These are phyloP conservation scores for Liasis olivaceus DNA, from an alignment of 2,797 vertebrate species.

Conservation along the genomic window DNA sequence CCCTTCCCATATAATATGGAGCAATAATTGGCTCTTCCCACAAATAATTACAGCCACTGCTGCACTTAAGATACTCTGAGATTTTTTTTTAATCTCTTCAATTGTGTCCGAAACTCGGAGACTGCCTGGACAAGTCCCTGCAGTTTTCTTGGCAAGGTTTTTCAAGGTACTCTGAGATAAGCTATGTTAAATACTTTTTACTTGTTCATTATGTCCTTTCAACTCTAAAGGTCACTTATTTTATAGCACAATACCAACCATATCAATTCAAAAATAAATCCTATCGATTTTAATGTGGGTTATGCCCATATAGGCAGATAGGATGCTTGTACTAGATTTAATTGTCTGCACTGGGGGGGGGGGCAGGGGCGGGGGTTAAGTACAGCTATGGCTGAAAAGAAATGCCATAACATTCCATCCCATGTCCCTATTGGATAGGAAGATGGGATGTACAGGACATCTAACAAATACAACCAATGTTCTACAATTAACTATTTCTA, in stretches of 20 bases:
- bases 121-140: too few species aligned
- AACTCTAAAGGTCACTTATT: not conserved
- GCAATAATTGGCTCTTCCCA: not conserved
- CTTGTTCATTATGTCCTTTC: not conserved
- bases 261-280: not conserved
- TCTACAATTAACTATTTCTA: not conserved
- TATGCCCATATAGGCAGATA: not conserved
- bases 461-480: not conserved
- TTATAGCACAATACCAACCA: not conserved
- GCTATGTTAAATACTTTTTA: not conserved
- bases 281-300: not conserved
- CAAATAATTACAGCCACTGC: not conserved
- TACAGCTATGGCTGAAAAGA: not conserved
- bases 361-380: not conserved
- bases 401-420: not conserved
- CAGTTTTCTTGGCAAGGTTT: too few species aligned
- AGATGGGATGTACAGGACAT: not conserved
- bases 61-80: not conserved
- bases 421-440: not conserved
- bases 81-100: too few species aligned
- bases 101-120: too few species aligned
- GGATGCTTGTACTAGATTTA: not conserved
- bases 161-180: too few species aligned
- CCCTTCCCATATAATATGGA: not conserved
- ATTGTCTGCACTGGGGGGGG: not conserved